phyloP scores from a whole-genome alignment of 2,797 vertebrate genomes.

The Onychomys torridus region DNA sequence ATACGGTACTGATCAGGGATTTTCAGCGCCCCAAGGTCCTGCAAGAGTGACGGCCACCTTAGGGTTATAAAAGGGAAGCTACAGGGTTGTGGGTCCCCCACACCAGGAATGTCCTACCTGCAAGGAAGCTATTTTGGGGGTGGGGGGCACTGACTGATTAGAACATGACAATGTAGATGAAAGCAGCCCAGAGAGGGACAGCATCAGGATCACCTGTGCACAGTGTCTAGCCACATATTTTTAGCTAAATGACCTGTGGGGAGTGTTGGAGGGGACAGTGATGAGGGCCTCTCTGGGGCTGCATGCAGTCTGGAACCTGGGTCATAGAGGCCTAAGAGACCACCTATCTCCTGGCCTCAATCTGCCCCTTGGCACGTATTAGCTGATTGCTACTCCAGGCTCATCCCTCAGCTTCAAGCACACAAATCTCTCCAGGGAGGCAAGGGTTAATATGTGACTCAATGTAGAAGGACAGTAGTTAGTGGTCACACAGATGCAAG shows the following conservation, averaged over 20 bases:
- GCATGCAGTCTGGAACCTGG: neutral
- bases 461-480: neutral
- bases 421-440: neutral
- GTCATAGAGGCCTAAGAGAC: neutral
- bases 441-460: neutral
- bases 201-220: neutral
- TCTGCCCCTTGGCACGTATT: neutral
- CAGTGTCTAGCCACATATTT: neutral
- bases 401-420: neutral
- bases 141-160: too few relatives aligned
- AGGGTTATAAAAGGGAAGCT: neutral
- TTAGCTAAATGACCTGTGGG: too few relatives aligned
- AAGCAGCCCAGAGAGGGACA: neutral
- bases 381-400: too few relatives aligned
- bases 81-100: too few relatives aligned
- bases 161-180: fast-evolving
- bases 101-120: fast-evolving
- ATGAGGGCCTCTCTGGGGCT: neutral
- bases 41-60: neutral
- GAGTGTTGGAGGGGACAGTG: neutral
- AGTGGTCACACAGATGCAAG: neutral
- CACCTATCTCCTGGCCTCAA: neutral
- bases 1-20: conserved; percentile 97
- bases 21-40: conserved; percentile 97
- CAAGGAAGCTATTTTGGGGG: neutral